These are phyloP conservation scores for Phylloscopus whistleri DNA, from an alignment of 2,113 vertebrate genomes.

Conservation along the genomic window DNA sequence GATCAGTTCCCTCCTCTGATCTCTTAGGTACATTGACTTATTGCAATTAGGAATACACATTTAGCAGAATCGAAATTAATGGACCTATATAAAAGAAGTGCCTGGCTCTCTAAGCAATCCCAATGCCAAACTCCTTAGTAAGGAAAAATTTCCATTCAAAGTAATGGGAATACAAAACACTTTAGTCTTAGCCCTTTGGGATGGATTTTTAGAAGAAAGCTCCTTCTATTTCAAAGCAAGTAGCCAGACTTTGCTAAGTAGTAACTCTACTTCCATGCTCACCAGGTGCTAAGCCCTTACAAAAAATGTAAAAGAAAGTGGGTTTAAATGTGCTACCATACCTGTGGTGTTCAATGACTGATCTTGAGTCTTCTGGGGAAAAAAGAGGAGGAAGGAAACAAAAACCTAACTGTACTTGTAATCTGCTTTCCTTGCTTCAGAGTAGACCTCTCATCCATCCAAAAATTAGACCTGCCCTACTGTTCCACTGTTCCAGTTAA, in stretches of 20 bases:
- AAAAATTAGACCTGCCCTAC: not conserved
- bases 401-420: not conserved
- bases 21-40: constrained; percentile 25
- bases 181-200: not conserved
- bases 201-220: not conserved
- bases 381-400: not conserved
- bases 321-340: not conserved
- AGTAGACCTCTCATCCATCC: not conserved
- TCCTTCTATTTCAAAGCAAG: constrained; percentile 10
- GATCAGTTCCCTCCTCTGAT: constrained; percentile 11
- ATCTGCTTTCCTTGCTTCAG: constrained; percentile 1
- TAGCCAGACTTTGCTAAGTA: not conserved
- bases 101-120: not conserved
- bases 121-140: not conserved
- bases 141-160: not conserved
- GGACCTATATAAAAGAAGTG: not conserved
- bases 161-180: not conserved
- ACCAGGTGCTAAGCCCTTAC: not conserved
- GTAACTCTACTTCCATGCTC: not conserved
- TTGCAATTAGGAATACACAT: constrained; percentile 3
- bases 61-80: not conserved
- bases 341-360: not conserved
- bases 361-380: not conserved
- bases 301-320: not conserved
- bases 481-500: not conserved